Evolutionary conservation across 2,113 vertebrate genomes (phyloP), one percentile per base, ranked within the genome.

Genomic region (Calcarius ornatus): DNA sequence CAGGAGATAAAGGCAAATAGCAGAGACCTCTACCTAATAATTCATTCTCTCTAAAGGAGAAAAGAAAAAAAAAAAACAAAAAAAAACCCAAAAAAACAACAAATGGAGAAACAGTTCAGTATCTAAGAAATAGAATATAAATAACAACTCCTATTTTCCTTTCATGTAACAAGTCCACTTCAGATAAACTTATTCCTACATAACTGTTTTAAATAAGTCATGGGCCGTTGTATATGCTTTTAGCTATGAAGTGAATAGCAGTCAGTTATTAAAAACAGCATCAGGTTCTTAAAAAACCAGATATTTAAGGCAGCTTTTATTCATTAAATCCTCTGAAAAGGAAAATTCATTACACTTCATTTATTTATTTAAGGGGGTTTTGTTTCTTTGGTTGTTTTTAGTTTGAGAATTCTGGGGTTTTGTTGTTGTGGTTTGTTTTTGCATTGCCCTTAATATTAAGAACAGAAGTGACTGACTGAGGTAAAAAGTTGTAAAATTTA

Each of bases 61-160:
- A 42, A 31, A 47, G 2, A 60, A 64, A 35, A 38, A 38, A 38
- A 38, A n/a, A n/a, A n/a, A n/a, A n/a, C n/a, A n/a, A n/a, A n/a
- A n/a, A n/a, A n/a, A n/a, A n/a, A n/a, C n/a, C n/a, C n/a, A 38
- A 38, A 38, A 38, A 38, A 38, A 38, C 38, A 31, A 54, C 1
- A 38, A 4, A 40, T 5, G 3, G 2, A 70, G 21, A 48, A 31
- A 24, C 1, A 33, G 5, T 47, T 57, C 4, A 1, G 15, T 68
- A 80, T 68, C n/a, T 45, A 40, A 76, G 48, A 45, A 76, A 63
- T 5, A 50, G 1, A 63, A 53, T 54, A 53, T 4, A 70, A 64
- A 59, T 24, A 35, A 37, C 7, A 43, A 15, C 18, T 63, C 15
- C 7, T 70, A 18, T 70, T 86, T 82, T 61, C 14, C 8, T 73